Evolutionary conservation across 2,888 invertebrate species (phyloP), one percentile per base, ranked within the genome.

Genomic region (Aleiodes alternator): DNA sequence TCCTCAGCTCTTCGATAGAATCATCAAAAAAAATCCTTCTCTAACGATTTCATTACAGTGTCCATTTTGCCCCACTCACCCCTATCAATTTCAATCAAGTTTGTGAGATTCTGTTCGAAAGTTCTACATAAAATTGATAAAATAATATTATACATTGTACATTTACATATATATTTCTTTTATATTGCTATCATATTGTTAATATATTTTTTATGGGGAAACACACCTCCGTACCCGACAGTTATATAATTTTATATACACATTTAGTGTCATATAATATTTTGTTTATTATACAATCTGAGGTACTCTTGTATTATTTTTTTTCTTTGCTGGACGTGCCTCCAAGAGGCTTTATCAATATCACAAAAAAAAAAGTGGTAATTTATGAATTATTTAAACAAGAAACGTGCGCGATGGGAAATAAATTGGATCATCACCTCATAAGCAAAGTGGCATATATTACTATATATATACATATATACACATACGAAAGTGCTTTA

Each of bases 201-300:
- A 23, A 23, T 23, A 23, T 23, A 23, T 23, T 23, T 23, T 23
- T 23, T 2, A 23, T 23, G 23, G 23, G 23, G 23, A 23, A 78
- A 72, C 57, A 69, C 50, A 34, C 72, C 66, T 59, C 48, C 34
- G 78, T 80, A 80, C 78, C 77, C 51, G 66, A 75, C 72, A 78
- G 74, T 80, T 78, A 79, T 72, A 78, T 77, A 79, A 73, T 78
- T 79, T 80, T 78, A 80, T 81, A 78, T 80, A 80, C 80, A 81
- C 71, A 72, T 77, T 75, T 73, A 73, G 77, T 76, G 76, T 76
- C 70, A 73, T 71, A 72, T 66, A 72, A 61, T 69, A 77, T 64
- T 23, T 75, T 71, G 12, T 73, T 73, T 71, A 69, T 69, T 72
- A 76, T 74, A 77, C 76, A 78, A 74, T 76, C 70, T 79, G 79